These are phyloP conservation scores for Syritta pipiens DNA, from an alignment of 2,888 invertebrate species.

Conservation along the genomic window DNA sequence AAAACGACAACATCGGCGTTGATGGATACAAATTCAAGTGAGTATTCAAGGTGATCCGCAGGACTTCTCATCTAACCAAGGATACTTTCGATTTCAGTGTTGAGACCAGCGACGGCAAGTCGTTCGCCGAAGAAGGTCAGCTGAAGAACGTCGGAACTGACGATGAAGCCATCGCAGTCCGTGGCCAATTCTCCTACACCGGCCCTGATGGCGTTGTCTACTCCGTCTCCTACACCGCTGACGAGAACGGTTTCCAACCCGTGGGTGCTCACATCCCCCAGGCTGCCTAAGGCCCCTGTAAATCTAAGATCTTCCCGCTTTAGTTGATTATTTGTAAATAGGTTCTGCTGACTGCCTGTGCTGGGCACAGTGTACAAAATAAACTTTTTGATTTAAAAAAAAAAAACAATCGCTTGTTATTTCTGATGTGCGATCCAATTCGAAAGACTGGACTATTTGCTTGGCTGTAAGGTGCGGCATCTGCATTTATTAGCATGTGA, in stretches of 20 bases:
- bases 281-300: constrained; percentile 70
- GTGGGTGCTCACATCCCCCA: constrained; percentile 80
- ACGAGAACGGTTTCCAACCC: constrained; percentile 79
- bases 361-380: constrained; percentile 7
- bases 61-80: neutral
- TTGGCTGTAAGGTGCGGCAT: constrained; percentile 8
- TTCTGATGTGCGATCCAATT: neutral
- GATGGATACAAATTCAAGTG: constrained; percentile 83
- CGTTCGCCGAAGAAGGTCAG: constrained; percentile 80
- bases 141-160: constrained; percentile 81
- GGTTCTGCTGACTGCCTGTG: neutral
- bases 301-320: neutral
- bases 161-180: constrained; percentile 80
- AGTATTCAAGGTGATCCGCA: constrained; percentile 70
- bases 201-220: constrained; percentile 82
- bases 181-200: constrained; percentile 81
- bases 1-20: constrained; percentile 81
- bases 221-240: constrained; percentile 80
- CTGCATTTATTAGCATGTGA: constrained; percentile 28
- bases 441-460: neutral
- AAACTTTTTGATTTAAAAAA: constrained; percentile 12
- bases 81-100: constrained; percentile 57
- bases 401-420: neutral
- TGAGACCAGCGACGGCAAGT: constrained; percentile 81
- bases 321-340: constrained; percentile 23